Conservation (phyloP, 2,113 vertebrate genomes). For the Rafetus swinhoei region DNA sequence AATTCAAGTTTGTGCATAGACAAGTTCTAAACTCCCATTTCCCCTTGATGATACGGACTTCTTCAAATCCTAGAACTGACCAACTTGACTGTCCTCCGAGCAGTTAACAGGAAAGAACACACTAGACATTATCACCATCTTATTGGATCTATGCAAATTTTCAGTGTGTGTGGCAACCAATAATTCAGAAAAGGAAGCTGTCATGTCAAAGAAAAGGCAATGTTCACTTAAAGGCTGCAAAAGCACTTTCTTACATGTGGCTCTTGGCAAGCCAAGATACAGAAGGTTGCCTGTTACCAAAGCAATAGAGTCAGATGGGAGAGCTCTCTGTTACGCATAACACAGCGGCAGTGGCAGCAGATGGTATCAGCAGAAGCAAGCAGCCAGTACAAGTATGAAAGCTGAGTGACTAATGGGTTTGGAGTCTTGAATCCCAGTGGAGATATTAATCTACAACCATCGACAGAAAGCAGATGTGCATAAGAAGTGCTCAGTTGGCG, state of each 20-base stretch:
- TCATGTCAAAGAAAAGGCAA: background rate
- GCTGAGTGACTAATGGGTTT: background rate
- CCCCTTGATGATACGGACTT: background rate
- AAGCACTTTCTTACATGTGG: background rate
- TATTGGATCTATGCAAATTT: background rate
- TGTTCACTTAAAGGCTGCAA: background rate
- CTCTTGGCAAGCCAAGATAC: background rate
- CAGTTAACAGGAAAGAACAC: background rate
- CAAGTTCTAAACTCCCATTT: background rate
- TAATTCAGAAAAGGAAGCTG: background rate
- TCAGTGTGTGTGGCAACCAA: background rate
- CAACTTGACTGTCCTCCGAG: background rate
- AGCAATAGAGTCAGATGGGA: background rate
- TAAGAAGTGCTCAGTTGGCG: background rate
- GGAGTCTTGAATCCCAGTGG: background rate
- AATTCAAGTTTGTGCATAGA: background rate
- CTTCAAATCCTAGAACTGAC: background rate
- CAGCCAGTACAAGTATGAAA: rapidly evolving
- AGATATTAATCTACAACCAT: background rate
- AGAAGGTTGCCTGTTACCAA: background rate
- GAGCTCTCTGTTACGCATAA: background rate
- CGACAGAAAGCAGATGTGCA: background rate
- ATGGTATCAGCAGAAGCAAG: background rate
- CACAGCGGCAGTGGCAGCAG: rapidly evolving
- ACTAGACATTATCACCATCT: background rate